Evolutionary conservation across 2,888 invertebrate species (phyloP), one percentile per base, ranked within the genome.

Genomic region (Cheilosia vernalis): DNA sequence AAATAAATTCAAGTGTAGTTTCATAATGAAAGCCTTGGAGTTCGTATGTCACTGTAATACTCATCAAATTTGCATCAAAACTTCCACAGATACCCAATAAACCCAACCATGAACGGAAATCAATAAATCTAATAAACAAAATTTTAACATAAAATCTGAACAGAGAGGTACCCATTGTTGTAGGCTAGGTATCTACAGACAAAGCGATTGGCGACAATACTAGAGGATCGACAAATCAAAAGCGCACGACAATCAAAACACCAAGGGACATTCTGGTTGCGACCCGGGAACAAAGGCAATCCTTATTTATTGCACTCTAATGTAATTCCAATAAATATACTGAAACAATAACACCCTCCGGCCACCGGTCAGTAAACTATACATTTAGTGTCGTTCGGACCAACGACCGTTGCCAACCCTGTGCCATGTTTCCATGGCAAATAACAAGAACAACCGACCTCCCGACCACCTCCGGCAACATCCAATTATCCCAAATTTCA

Each of bases 401-500:
- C 19, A n/a, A 15, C 42, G n/a, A 24, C 19, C 13, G 47, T 17
- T 10, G 19, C 33, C 33, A 15, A 2, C 15, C 5, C 15, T 4
- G 13, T 6, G 42, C 21, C 63, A 24, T 44, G 30, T 60, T 60
- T 51, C 24, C 58, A 30, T 66, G 66, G 42, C 51, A 67, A 51
- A 76, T 69, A 61, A 55, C 53, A 47, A 61, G 77, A 55, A 37
- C 60, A 47, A 44, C 19, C 27, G 40, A 67, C 63, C 72, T 42
- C 7, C 40, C 47, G 30, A 55, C 61, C 63, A 51, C 84, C 74
- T 53, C 33, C 15, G 78, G 74, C 56, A 70, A 58, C 69, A 69
- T 58, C 67, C 79, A 84, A 83, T 83, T 84, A 79, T 79, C 42
- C 53, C 17, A 37, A 58, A 69, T 79, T 79, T 63, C 17, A 69